phyloP scores from a whole-genome alignment of 2,888 invertebrate genomes.

The Diogma glabrata region DNA sequence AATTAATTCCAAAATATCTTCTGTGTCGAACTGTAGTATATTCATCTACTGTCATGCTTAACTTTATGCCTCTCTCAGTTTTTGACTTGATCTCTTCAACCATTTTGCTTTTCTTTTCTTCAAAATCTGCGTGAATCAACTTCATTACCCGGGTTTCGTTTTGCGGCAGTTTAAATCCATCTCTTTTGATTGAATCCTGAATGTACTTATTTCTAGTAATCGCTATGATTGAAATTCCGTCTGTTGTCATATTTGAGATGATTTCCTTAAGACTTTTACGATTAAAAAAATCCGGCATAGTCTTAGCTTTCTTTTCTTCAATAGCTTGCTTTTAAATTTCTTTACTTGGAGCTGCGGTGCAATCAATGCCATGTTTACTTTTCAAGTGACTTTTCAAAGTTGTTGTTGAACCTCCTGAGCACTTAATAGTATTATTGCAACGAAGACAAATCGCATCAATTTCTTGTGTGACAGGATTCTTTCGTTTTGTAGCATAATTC shows the following conservation, averaged over 20 bases:
- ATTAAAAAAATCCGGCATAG: constrained; percentile 4
- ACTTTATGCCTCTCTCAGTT: not conserved
- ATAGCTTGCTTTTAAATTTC: not conserved
- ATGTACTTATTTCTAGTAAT: constrained; percentile 9
- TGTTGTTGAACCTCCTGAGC: constrained; percentile 8
- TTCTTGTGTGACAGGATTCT: constrained; percentile 8
- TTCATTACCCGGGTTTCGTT: constrained; percentile 2
- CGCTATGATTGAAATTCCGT: too few relatives aligned
- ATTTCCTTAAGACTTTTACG: not conserved
- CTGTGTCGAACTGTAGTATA: not conserved
- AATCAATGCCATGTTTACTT: constrained; percentile 2
- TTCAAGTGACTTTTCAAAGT: constrained; percentile 6
- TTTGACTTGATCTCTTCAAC: not conserved
- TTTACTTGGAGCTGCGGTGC: not conserved
- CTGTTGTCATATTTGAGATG: too few relatives aligned
- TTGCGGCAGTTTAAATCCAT: not conserved
- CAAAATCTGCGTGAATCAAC: not conserved
- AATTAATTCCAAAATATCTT: not conserved
- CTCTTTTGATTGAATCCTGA: not conserved
- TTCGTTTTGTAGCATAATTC: constrained; percentile 8
- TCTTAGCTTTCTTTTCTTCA: constrained; percentile 1
- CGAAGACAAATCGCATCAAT: not conserved
- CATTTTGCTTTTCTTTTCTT: constrained; percentile 1
- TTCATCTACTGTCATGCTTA: constrained; percentile 4
- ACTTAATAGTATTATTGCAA: constrained; percentile 2